phyloP scores from a whole-genome alignment of 2,888 invertebrate genomes.

The Lacanobia oleracea region DNA sequence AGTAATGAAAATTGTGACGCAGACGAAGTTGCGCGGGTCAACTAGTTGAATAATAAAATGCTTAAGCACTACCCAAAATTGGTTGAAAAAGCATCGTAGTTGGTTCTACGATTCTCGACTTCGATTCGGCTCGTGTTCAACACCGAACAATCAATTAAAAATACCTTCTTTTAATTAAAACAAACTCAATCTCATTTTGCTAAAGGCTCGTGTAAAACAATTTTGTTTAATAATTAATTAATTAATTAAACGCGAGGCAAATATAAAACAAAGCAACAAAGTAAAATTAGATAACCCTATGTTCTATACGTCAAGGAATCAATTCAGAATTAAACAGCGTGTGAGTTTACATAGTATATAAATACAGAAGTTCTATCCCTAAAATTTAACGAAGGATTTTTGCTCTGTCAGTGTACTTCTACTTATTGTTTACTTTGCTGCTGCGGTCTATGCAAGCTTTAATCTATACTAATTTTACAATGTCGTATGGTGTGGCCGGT shows the following conservation, averaged over 20 bases:
- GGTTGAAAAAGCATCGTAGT: not conserved
- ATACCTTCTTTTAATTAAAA: not conserved
- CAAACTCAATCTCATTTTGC: constrained; percentile 1
- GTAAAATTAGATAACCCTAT: constrained; percentile 41
- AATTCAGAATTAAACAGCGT: constrained; percentile 31
- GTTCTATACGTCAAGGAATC: constrained; percentile 32
- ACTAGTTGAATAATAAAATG: no score
- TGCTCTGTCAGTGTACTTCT: no score
- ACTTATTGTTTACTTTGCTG: no score
- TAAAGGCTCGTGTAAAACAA: constrained; percentile 10
- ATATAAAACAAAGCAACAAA: constrained; percentile 22
- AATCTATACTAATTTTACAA: no score
- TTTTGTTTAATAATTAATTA: constrained; percentile 34
- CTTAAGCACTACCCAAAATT: not conserved
- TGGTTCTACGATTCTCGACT: no score
- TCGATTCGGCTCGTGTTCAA: no score
- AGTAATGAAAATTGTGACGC: no score
- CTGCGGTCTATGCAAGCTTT: no score
- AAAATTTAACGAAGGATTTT: no score
- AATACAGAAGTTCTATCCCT: constrained; percentile 16
- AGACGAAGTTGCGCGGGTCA: no score
- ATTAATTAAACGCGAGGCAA: constrained; percentile 9
- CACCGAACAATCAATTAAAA: not conserved
- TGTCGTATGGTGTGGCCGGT: no score
- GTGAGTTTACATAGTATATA: not conserved